phyloP scores from a whole-genome alignment of 1,140 invertebrate genomes.

The Carcinoscorpius rotundicauda region DNA sequence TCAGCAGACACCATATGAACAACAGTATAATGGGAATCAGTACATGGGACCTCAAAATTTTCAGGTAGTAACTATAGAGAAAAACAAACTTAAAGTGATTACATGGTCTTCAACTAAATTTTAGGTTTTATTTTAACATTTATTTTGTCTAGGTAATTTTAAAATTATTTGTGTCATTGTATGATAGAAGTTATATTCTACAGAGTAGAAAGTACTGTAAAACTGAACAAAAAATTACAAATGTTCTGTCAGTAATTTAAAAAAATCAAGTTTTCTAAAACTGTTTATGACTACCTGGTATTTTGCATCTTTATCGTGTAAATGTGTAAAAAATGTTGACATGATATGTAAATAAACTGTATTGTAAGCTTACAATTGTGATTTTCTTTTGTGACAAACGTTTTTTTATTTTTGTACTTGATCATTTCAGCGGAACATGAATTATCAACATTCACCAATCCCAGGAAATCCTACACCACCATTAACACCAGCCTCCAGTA shows the following conservation, averaged over 20 bases:
- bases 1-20: slow-evolving; percentile 28
- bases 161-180: too few species aligned
- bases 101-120: background rate
- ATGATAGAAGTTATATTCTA: too few species aligned
- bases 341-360: too few species aligned
- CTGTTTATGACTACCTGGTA: background rate
- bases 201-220: background rate
- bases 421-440: slow-evolving; percentile 27
- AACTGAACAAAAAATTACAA: background rate
- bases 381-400: background rate
- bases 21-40: slow-evolving; percentile 17
- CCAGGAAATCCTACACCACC: slow-evolving; percentile 90
- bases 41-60: slow-evolving; percentile 21
- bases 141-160: background rate
- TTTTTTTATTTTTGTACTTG: background rate
- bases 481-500: slow-evolving; percentile 64
- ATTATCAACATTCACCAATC: slow-evolving; percentile 86
- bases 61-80: slow-evolving; percentile 17
- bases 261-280: slow-evolving; percentile 1
- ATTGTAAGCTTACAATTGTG: too few species aligned
- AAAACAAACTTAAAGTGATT: background rate
- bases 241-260: too few species aligned
- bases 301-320: background rate
- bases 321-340: background rate
- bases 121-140: background rate